Evolutionary conservation across 2,888 invertebrate species (phyloP).

Genomic region (Drosophila setosimentum): DNA sequence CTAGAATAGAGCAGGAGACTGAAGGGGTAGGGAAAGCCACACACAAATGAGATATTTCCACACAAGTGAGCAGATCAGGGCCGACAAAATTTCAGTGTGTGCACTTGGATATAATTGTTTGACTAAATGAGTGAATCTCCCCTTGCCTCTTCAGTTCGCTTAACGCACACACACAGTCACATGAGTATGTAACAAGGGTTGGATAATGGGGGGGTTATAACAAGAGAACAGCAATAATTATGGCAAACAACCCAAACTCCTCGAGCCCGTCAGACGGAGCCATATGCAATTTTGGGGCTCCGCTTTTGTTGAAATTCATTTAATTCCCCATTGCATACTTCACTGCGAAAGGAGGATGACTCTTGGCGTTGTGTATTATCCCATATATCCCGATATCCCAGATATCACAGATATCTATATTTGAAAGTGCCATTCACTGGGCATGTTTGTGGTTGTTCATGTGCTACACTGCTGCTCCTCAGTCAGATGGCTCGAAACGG

Average conservation of each 20-base stretch:
- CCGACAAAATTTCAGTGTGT: slow-evolving; percentile 53
- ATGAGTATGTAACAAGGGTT: background rate
- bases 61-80: slow-evolving; percentile 69
- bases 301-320: slow-evolving; percentile 70
- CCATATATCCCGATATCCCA: slow-evolving; percentile 31
- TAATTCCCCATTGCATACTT: slow-evolving; percentile 69
- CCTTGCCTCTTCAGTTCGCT: slow-evolving; percentile 29
- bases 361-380: slow-evolving; percentile 41
- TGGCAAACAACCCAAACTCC: slow-evolving; percentile 65
- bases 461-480: background rate
- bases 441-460: slow-evolving; percentile 10
- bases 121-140: slow-evolving; percentile 72
- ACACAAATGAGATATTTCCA: slow-evolving; percentile 76
- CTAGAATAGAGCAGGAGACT: background rate
- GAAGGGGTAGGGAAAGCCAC: slow-evolving; percentile 6
- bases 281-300: slow-evolving; percentile 53
- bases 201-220: slow-evolving; percentile 14
- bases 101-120: slow-evolving; percentile 77
- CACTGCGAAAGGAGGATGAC: slow-evolving; percentile 48
- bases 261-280: slow-evolving; percentile 17
- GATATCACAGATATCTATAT: slow-evolving; percentile 13
- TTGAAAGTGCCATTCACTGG: slow-evolving; percentile 24
- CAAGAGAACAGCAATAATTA: slow-evolving; percentile 67
- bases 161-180: slow-evolving; percentile 33
- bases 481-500: slow-evolving; percentile 34